Conservation (phyloP, 2,888 invertebrate genomes). For the Trissolcus brochymenae region DNA sequence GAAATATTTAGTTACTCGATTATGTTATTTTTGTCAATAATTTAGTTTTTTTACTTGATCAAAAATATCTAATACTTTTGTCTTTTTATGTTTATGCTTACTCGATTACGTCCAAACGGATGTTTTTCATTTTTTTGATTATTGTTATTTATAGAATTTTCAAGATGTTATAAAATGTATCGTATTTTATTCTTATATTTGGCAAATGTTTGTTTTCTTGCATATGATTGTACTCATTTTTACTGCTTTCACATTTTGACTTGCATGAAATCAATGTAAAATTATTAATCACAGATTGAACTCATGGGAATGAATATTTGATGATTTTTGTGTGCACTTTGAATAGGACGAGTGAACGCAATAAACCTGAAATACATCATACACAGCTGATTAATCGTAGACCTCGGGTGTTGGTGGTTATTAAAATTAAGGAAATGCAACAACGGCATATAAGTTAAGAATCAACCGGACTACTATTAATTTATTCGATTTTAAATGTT, state of each 20-base stretch:
- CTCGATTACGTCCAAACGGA: conserved; percentile 36
- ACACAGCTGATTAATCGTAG: conserved; percentile 22
- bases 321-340: conserved; percentile 45
- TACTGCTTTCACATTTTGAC: conserved; percentile 29
- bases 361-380: conserved; percentile 39
- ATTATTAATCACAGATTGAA: not conserved
- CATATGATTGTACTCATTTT: conserved; percentile 29
- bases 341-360: conserved; percentile 71
- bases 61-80: conserved; percentile 29
- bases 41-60: no score
- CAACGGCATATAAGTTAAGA: conserved; percentile 24
- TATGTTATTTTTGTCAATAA: not conserved
- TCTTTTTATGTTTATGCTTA: conserved; percentile 41
- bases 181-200: conserved; percentile 23
- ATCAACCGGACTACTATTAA: conserved; percentile 10
- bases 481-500: no score
- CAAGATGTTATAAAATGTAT: conserved; percentile 10
- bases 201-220: conserved; percentile 31
- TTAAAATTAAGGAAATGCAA: conserved; percentile 34
- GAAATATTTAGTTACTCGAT: not conserved
- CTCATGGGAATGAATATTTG: not conserved
- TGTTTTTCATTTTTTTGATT: conserved; percentile 14
- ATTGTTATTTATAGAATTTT: conserved; percentile 6
- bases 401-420: conserved; percentile 16
- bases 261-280: conserved; percentile 1